phyloP scores from a whole-genome alignment of 2,797 vertebrate genomes.

The Gila robusta region DNA sequence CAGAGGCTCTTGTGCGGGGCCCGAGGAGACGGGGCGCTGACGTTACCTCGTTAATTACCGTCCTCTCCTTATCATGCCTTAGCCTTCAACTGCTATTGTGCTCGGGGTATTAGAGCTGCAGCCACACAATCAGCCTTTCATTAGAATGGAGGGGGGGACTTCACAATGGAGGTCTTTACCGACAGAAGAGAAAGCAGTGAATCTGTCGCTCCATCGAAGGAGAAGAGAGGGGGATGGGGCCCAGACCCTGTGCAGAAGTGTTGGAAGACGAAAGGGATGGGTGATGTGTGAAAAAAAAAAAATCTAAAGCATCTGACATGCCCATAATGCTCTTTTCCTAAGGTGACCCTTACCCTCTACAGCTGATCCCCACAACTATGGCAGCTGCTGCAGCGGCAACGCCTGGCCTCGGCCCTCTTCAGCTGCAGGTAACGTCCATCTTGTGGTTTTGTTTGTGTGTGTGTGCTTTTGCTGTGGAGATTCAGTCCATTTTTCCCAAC shows the following conservation, averaged over 20 bases:
- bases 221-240: slow-evolving; percentile 21
- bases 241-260: slow-evolving; percentile 9
- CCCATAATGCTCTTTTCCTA: slow-evolving; percentile 70
- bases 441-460: slow-evolving; percentile 44
- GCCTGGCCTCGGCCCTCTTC: slow-evolving; percentile 92
- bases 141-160: slow-evolving; percentile 72
- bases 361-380: slow-evolving; percentile 99
- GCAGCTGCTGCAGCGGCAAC: slow-evolving; percentile 93
- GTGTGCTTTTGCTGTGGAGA: slow-evolving; percentile 33
- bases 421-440: slow-evolving; percentile 91
- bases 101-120: slow-evolving; percentile 88
- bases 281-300: slow-evolving; percentile 24
- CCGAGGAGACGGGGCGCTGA: slow-evolving; percentile 63
- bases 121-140: slow-evolving; percentile 97
- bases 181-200: slow-evolving; percentile 44
- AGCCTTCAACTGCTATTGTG: slow-evolving; percentile 90
- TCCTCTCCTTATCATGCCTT: slow-evolving; percentile 92
- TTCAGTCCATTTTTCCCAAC: slow-evolving; percentile 52
- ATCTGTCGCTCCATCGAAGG: slow-evolving; percentile 31
- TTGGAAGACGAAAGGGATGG: slow-evolving; percentile 24
- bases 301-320: slow-evolving; percentile 63
- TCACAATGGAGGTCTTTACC: slow-evolving; percentile 90
- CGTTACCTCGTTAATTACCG: slow-evolving; percentile 94
- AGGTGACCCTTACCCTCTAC: slow-evolving; percentile 99
- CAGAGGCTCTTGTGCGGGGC: slow-evolving; percentile 38